Evolutionary conservation across 2,113 vertebrate genomes (phyloP), one percentile per base, ranked within the genome.

Genomic region (Ictidomys tridecemlineatus): DNA sequence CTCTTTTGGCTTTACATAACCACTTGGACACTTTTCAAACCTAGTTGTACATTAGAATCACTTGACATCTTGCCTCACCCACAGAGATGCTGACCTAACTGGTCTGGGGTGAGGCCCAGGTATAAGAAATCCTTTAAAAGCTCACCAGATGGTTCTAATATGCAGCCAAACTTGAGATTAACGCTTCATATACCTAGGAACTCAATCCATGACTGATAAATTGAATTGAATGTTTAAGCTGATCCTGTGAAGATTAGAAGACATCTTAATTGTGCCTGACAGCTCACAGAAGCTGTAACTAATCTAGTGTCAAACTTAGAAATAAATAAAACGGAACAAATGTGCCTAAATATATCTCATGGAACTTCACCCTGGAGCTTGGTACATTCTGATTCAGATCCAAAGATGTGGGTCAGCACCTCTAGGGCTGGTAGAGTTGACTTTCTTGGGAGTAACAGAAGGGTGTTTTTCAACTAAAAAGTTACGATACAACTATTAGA

Each of bases 1-100:
- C 85, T 85, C 56, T 61, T 87, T 91, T 37, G 86, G 34, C 14
- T 77, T 91, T 83, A 22, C 30, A 16, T n/a, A 79, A 92, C 56
- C 32, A 69, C 42, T 79, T 77, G 42, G 10, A 13, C 93, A 53
- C 16, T 78, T 96, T 89, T 67, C 86, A 84, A 87, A 42, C 45
- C 42, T 73, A 6, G 34, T n/a, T 83, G 26, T 30, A n/a, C 4
- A 6, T 84, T 90, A 51, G 58, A 95, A 32, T 90, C 20, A 28
- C 70, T 39, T 87, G 56, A 73, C 4, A 61, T 30, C 32, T 85
- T 65, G 17, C 22, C n/a, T 88, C 42, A 56, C 48, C 69, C 72
- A 86, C 51, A 69, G 37, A 88, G 39, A 86, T 95, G 92, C 87
- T 94, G 56, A 89, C 58, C 39, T 67, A 67, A 85, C 39, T 51